Base-by-base conservation (phyloP, 2,113 vertebrate genomes). In the Mohoua ochrocephala region DNA sequence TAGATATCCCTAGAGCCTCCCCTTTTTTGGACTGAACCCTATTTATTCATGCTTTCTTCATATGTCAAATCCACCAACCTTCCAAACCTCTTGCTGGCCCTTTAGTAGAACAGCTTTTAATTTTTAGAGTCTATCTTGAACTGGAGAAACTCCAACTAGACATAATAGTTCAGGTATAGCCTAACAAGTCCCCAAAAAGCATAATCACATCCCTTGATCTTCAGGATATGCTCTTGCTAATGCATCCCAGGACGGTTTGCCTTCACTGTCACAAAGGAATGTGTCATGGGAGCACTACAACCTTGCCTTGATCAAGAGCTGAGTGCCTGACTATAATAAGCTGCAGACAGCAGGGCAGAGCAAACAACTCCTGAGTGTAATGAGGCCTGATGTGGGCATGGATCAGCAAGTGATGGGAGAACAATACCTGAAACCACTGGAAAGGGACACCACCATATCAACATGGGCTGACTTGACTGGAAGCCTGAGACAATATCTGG, bases 341-440 rank as follows among this genome's bases (percentile, higher is more conserved):
- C 52, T 63, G 47, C 57, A 53, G 44, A 54, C 9, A 80, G 10
- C 21, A 71, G 11, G 18, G 23, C 39, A 65, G 8, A 6, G 11
- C 31, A 88, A 76, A 84, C 10, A 78, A 63, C 39, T 47, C 39
- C 49, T 60, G 31, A 69, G 31, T 18, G 53, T 61, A 49, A 37
- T 35, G 16, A 81, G 30, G 28, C 11, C 79, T 2, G 1, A 8
- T 16, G 22, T 0, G 1, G 47, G 26, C 35, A 79, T 4, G 21
- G 82, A 64, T 71, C 85, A 85, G 18, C 39, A 85, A 77, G 15
- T 6, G n/a, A 37, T 65, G 53, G 14, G 42, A 70, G 68, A 86
- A 52, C 12, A 67, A 2, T 3, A 60, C 21, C 41, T n/a, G 45
- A 77, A 89, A 87, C 37, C 2, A 0, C 64, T 57, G 73, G n/a